A percentile compares a stretch with the other conserved stretches of the same genome.
These are phyloP conservation scores for Corythornis cristatus DNA, from an alignment of 2,113 vertebrate species.

Conservation along the genomic window DNA sequence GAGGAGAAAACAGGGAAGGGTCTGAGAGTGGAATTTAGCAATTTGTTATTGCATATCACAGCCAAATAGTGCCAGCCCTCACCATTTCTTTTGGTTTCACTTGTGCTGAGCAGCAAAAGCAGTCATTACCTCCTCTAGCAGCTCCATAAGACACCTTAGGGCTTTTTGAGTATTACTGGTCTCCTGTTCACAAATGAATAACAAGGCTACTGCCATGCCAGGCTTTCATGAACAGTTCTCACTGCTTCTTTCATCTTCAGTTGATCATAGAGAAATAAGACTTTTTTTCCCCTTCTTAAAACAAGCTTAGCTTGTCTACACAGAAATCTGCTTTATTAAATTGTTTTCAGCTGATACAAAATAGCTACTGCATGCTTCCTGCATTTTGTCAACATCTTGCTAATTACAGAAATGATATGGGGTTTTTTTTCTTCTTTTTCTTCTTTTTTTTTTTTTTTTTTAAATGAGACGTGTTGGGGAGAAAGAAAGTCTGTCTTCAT, in stretches of 20 bases:
- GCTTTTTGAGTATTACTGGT: not conserved
- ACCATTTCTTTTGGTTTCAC: not conserved
- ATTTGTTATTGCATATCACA: not conserved
- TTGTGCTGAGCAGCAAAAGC: not conserved
- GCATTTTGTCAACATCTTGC: constrained; percentile 9
- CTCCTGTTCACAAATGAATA: not conserved
- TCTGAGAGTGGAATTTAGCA: not conserved
- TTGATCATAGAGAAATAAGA: not conserved
- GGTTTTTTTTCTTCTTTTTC: not conserved
- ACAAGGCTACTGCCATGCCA: not conserved
- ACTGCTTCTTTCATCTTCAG: not conserved
- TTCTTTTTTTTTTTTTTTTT: not conserved
- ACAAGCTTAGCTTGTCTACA: not conserved
- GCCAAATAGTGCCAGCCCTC: not conserved
- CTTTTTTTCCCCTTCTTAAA: not conserved
- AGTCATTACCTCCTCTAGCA: not conserved
- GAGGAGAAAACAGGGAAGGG: not conserved
- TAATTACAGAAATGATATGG: constrained; percentile 34
- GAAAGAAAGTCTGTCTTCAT: constrained; percentile 14
- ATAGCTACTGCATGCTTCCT: not conserved
- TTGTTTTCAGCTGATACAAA: constrained; percentile 30
- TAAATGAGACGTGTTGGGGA: not conserved
- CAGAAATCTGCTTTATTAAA: constrained; percentile 11
- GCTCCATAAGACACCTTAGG: not conserved
- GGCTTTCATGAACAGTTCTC: not conserved